These are phyloP conservation scores for Ceratotherium simum DNA, from an alignment of 2,113 vertebrate species.

Conservation along the genomic window DNA sequence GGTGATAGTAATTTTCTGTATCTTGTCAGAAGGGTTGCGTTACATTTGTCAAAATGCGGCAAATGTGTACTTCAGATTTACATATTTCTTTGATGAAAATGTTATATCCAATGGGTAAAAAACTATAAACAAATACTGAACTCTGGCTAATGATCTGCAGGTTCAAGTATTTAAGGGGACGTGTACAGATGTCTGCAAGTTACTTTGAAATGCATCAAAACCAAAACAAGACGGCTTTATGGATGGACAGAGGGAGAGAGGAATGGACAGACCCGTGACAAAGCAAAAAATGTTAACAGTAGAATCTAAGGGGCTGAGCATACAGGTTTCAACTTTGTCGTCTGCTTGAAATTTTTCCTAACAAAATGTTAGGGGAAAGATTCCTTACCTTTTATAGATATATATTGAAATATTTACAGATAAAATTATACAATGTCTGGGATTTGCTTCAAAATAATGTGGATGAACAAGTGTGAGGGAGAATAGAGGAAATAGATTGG, in stretches of 20 bases:
- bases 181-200: not conserved
- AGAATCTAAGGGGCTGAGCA: not conserved
- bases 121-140: constrained; percentile 44
- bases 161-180: not conserved
- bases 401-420: constrained; percentile 42
- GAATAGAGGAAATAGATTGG: not conserved
- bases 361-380: constrained; percentile 34
- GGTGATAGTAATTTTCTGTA: not conserved
- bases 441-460: constrained; percentile 42
- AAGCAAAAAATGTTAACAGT: not conserved
- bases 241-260: not conserved
- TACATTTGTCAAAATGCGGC: not conserved
- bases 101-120: not conserved
- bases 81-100: constrained; percentile 1
- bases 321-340: not conserved
- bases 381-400: not conserved
- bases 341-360: constrained; percentile 47
- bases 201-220: constrained; percentile 44
- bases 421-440: not conserved
- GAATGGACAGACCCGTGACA: not conserved
- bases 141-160: not conserved
- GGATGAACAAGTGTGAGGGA: not conserved
- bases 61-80: not conserved
- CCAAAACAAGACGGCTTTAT: not conserved
- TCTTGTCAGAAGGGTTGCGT: not conserved